Base-by-base conservation (phyloP, 2,797 vertebrate species). In the Muscicapa striata region DNA sequence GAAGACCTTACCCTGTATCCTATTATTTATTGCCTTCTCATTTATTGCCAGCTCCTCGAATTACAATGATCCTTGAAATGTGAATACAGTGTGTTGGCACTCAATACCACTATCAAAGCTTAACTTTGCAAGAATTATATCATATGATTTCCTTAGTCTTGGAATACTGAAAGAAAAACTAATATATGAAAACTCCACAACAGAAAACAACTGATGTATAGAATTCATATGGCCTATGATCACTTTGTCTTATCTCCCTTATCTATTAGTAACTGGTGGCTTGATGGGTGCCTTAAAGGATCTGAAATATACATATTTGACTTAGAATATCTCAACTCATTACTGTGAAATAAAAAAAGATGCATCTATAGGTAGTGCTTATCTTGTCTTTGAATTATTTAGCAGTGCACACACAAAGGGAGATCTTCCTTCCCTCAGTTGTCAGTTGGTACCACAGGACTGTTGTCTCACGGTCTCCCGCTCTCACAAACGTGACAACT, bases 401-500 rank as follows among this genome's bases (percentile, higher is more conserved):
- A 85, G 68, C 81, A 84, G 52, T 29, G 61, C 40, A 70, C 52
- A 61, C 55, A 52, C 55, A 66, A 61, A 86, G 66, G 82, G 69
- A 77, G 59, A 34, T 58, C 22, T 51, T 64, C 64, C 75, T 70
- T 77, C 52, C 67, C 69, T 78, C 67, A 55, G 45, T 1, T 70
- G 85, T 19, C 79, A 77, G 48, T 59, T 89, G 62, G 43, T 67
- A 21, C 72, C 58, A 68, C 27, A 34, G 73, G 64, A 58, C 68
- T 84, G 46, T 10, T 54, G 32, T 57, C 69, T 49, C 48, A 16
- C 0, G 0, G 58, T 81, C 55, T 48, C 68, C 57, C 0, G 0
- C 0, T 10, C 89, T 68, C 68, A 55, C 76, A 68, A 49, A 54
- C 0, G 6, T 0, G 6, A 84, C 68, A 63, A 38, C 61, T 57